phyloP scores from a whole-genome alignment of 2,113 vertebrate species.

The Pitta sordida region DNA sequence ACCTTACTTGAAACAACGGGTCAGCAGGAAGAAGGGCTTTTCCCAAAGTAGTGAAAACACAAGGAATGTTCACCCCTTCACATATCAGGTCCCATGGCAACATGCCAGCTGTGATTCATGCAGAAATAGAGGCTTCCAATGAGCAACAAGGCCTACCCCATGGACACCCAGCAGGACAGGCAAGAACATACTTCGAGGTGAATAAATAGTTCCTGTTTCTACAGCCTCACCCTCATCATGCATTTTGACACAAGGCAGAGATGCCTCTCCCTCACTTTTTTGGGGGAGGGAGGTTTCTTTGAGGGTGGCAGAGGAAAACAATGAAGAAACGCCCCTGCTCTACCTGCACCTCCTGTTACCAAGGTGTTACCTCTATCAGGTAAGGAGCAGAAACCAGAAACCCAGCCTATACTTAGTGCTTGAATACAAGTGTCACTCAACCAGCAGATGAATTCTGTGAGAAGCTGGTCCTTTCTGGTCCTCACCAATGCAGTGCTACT shows the following conservation, averaged over 20 bases:
- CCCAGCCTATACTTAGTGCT: not conserved
- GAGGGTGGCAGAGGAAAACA: not conserved
- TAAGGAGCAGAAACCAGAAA: not conserved
- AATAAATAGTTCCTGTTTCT: not conserved
- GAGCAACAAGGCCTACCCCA: not conserved
- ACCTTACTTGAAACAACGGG: not conserved
- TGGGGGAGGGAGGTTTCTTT: accelerated
- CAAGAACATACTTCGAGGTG: not conserved
- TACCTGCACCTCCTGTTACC: not conserved
- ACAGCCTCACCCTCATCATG: not conserved
- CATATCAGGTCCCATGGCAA: accelerated
- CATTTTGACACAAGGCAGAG: not conserved
- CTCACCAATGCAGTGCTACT: not conserved
- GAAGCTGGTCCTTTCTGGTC: not conserved
- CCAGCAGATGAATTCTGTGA: not conserved
- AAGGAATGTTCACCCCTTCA: not conserved
- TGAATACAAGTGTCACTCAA: not conserved
- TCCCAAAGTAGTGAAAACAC: not conserved
- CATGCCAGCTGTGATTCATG: not conserved
- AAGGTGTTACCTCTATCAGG: not conserved
- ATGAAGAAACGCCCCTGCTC: not conserved
- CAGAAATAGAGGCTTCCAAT: not conserved
- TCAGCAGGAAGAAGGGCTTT: not conserved
- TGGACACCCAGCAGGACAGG: not conserved
- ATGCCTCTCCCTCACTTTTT: not conserved